Percentiles rank a stretch among this genome's conserved stretches.
Evolutionary conservation across 1,140 invertebrate genomes (phyloP).

Genomic region (Solenopsis fugax): DNA sequence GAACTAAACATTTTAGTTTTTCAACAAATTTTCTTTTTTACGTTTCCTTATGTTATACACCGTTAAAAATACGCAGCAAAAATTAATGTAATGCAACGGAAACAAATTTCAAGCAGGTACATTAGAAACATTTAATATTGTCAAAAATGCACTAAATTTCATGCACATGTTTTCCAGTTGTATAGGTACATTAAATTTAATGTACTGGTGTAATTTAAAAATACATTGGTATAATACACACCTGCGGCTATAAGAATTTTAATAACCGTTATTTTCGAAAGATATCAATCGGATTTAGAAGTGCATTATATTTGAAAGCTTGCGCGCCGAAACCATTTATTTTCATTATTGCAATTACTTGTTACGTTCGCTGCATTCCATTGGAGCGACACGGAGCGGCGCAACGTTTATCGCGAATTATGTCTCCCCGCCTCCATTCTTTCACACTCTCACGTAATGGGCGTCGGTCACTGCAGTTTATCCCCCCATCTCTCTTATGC

Average conservation of each 20-base stretch:
- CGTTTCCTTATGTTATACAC: no score
- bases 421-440: not conserved
- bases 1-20: no score
- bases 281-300: not conserved
- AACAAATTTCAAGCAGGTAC: no score
- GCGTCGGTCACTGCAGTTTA: constrained; percentile 14
- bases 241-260: not conserved
- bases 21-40: no score
- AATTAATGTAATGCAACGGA: no score
- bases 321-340: not conserved
- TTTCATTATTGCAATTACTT: constrained; percentile 53
- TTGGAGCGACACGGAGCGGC: not conserved
- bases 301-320: not conserved
- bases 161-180: no score
- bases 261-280: not conserved
- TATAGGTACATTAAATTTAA: no score
- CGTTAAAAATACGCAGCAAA: no score
- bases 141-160: no score
- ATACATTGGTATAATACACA: no score
- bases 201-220: no score
- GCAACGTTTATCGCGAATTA: constrained; percentile 33
- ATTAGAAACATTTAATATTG: no score
- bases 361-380: not conserved
- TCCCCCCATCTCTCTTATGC: not conserved
- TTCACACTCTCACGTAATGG: constrained; percentile 5